Conservation (phyloP, 2,888 invertebrate species). For the Megastigmus dorsalis region DNA sequence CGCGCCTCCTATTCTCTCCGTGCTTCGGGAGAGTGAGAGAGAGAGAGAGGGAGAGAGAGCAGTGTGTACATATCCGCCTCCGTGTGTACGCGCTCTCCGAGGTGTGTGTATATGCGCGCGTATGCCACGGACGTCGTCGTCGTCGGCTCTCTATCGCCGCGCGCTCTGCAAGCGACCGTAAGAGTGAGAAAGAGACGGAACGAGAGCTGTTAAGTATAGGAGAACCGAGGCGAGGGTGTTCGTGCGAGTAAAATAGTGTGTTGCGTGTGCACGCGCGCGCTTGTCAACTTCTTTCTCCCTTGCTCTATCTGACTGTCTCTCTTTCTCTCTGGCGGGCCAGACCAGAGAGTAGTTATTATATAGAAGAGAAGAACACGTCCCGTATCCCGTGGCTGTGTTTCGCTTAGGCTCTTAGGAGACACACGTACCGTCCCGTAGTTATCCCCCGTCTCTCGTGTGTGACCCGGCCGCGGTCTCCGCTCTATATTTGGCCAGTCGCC, state of each 20-base stretch:
- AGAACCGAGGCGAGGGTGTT: no score
- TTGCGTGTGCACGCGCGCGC: not conserved
- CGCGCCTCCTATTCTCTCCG: no score
- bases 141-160: not conserved
- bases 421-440: no score
- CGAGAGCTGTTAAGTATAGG: not conserved
- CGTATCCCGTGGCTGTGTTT: not conserved
- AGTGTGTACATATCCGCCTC: no score
- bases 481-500: constrained; percentile 74
- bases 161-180: not conserved
- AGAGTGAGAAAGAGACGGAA: not conserved
- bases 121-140: not conserved
- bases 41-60: no score
- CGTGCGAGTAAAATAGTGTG: no score
- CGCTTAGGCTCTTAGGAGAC: no score
- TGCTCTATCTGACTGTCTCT: not conserved
- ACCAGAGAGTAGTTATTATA: no score
- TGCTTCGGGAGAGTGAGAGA: no score
- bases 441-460: constrained; percentile 48
- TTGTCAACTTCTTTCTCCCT: not conserved
- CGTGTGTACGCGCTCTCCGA: no score
- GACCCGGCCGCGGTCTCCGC: constrained; percentile 70
- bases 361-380: not conserved
- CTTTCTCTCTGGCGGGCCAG: not conserved
- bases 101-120: no score